A percentile compares a stretch with the other conserved stretches of the same genome.
phyloP scores from a whole-genome alignment of 2,888 invertebrate genomes.

The Dynastes hyllus region DNA sequence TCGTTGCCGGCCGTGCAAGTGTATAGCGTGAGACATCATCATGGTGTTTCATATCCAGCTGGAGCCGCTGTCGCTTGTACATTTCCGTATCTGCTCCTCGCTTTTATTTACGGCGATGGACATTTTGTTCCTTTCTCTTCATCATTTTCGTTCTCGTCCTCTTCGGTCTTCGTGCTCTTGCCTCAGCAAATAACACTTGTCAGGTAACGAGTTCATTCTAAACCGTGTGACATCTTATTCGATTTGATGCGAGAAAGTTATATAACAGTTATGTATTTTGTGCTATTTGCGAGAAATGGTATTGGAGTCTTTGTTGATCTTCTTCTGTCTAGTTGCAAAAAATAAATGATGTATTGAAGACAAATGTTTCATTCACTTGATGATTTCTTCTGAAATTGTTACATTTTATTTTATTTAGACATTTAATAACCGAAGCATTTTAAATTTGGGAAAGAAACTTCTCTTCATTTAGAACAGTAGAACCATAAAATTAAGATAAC shows the following conservation, averaged over 20 bases:
- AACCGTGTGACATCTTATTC: constrained; percentile 14
- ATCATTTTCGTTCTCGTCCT: constrained; percentile 6
- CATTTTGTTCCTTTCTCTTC: constrained; percentile 20
- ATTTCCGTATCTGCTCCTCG: not conserved
- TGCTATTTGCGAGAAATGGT: not conserved
- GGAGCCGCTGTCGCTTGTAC: not conserved
- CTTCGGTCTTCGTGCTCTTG: not conserved
- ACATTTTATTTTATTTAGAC: too few species aligned
- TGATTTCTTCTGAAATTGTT: too few species aligned
- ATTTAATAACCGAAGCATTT: too few species aligned
- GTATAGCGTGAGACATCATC: not conserved
- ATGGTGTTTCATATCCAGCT: constrained; percentile 22
- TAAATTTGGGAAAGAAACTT: too few species aligned
- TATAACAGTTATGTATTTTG: constrained; percentile 21
- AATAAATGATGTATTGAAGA: too few species aligned
- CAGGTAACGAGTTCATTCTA: constrained; percentile 12
- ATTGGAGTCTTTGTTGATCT: not conserved
- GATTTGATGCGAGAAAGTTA: constrained; percentile 24
- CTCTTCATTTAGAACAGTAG: too few species aligned
- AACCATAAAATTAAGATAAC: too few species aligned
- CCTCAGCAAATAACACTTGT: constrained; percentile 22
- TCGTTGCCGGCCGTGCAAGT: not conserved
- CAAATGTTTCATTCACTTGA: too few species aligned
- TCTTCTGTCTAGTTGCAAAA: not conserved
- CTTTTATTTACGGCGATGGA: constrained; percentile 10